Evolutionary conservation across 2,888 invertebrate species (phyloP).

Genomic region (Diplazon laetatorius): DNA sequence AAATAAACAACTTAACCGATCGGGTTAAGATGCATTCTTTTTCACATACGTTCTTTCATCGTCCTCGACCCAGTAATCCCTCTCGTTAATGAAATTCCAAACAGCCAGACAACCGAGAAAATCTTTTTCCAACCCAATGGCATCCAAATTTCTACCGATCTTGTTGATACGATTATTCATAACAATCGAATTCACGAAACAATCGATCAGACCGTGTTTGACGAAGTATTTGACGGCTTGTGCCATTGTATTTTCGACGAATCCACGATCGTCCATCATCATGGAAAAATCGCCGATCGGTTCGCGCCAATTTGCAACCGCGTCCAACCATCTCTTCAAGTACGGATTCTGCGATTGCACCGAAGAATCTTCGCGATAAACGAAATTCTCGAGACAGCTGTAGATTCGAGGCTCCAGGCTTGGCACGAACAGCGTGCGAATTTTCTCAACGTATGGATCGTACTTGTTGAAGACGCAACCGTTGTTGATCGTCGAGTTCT

Average conservation of each 20-base stretch:
- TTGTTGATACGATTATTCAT: conserved; percentile 71
- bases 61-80: conserved; percentile 68
- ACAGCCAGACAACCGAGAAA: conserved; percentile 66
- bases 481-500: conserved; percentile 26
- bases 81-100: conserved; percentile 71
- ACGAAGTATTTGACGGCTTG: conserved; percentile 67
- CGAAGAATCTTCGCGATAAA: conserved; percentile 63
- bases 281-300: conserved; percentile 60
- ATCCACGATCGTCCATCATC: conserved; percentile 50
- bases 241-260: conserved; percentile 63
- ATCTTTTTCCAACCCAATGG: conserved; percentile 67
- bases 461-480: conserved; percentile 64
- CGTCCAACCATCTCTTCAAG: conserved; percentile 68
- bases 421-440: conserved; percentile 71
- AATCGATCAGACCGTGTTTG: conserved; percentile 69
- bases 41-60: conserved; percentile 40
- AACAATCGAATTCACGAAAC: conserved; percentile 72
- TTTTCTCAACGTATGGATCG: conserved; percentile 69
- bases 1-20: too few species aligned
- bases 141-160: conserved; percentile 70
- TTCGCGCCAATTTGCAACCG: conserved; percentile 46
- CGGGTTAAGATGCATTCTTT: too few species aligned
- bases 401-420: conserved; percentile 72
- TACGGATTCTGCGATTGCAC: conserved; percentile 56
- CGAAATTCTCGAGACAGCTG: conserved; percentile 70